phyloP scores from a whole-genome alignment of 2,797 vertebrate genomes.

The Falco concolor region DNA sequence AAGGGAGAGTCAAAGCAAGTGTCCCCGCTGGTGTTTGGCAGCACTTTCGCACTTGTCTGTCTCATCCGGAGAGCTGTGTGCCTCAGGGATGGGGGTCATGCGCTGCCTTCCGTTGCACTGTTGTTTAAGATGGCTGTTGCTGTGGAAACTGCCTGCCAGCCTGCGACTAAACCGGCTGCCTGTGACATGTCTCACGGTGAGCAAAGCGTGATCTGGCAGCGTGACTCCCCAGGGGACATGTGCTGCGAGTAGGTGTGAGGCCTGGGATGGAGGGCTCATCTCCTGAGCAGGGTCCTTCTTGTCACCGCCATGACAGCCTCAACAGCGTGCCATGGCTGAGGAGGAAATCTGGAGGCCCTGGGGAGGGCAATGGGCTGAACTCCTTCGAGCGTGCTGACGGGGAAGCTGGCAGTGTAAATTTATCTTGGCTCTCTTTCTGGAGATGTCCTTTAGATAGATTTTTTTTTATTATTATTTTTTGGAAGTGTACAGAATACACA shows the following conservation, averaged over 20 bases:
- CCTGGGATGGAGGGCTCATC: background rate
- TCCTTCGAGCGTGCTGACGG: accelerated
- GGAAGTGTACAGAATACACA: too few species aligned
- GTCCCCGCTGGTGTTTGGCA: background rate
- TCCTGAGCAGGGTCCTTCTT: background rate
- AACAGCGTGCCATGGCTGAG: accelerated
- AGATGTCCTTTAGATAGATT: background rate
- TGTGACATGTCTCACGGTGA: background rate
- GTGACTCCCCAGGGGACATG: accelerated
- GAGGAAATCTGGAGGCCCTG: background rate
- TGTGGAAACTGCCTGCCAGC: background rate
- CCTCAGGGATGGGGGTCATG: accelerated
- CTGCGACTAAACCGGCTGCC: background rate
- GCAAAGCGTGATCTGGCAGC: background rate
- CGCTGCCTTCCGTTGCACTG: background rate
- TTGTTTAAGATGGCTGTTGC: background rate
- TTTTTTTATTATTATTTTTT: background rate
- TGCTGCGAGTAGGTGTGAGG: background rate
- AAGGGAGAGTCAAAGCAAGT: background rate
- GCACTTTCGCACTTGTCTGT: too few species aligned
- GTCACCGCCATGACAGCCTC: accelerated
- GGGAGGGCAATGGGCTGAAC: accelerated
- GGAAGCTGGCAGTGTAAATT: background rate
- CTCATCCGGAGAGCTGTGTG: accelerated
- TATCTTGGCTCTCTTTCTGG: background rate